Evolutionary conservation across 92 coral and sea anemone genomes (phyloP), one percentile per base, ranked within the genome.

Genomic region (Actinernus sp.): DNA sequence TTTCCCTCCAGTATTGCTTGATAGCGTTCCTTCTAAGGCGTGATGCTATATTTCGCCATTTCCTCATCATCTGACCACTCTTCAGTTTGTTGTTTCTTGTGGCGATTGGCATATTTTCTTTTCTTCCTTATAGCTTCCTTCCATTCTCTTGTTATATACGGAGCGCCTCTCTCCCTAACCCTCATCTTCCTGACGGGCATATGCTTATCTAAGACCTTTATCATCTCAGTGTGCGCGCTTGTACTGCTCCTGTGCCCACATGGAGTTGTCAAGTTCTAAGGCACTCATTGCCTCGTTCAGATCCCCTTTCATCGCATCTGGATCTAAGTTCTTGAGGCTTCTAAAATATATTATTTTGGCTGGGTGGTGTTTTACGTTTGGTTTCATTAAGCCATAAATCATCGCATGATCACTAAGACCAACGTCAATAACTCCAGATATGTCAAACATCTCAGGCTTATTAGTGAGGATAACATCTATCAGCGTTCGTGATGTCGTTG

Each of bases 111-210:
- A 48, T 30, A 60, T 24, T 71, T 80, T 23, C 87, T 61, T 43
- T 55, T 72, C 36, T n/a, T n/a, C n/a, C n/a, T n/a, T n/a, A n/a
- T 74, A 12, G 70, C 83, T 18, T 65, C 39, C 34, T 81, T 81
- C 88, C 88, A 74, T 56, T 81, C 75, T 10, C 53, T 40, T 2
- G 67, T 84, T 22, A 78, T 84, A 33, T 76, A 76, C 6, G 90
- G 85, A 4, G 29, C 78, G 54, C 76, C 89, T 20, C 26, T 58
- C 62, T 83, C 73, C 49, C 90, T 83, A 0, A 83, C 85, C 29
- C 60, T 67, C 79, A 83, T 76, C 58, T 76, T 83, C 49, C 44
- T 83, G 2, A 76, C 3, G 33, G 90, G 73, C 67, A 64, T 58
- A 41, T 83, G 90, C 34, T 62, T 53, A 49, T 76, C 59, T 32